Evolutionary conservation across 2,113 vertebrate species (phyloP), one percentile per base, ranked within the genome.

Genomic region (Nettapus auritus): DNA sequence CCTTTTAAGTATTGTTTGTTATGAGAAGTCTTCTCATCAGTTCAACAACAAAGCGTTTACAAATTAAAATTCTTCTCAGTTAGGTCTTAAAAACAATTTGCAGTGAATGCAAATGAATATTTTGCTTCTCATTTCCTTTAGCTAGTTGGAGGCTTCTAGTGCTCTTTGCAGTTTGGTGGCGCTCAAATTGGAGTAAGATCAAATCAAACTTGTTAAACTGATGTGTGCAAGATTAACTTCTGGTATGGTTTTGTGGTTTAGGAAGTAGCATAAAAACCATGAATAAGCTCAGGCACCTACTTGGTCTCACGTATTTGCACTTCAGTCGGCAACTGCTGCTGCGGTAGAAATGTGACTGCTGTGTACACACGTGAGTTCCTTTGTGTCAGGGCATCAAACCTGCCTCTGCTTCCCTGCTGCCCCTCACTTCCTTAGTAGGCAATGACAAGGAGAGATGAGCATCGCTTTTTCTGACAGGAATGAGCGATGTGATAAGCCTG

Each of bases 301-400:
- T 8, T 53, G 14, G 29, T 59, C n/a, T 40, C 42, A 34, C 5
- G 8, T 36, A 11, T 59, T 40, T 82, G 48, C 40, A 26, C 34
- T 63, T 57, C 29, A 57, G 53, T 28, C 52, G 64, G 33, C 28
- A 57, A 4, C 34, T 82, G 29, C 36, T 80, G 48, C 74, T 28
- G 21, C 46, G 25, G 18, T 17, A 63, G 42, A 46, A 33, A 19
- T 48, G 13, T 69, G 25, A 33, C 70, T 62, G 2, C 46, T 33
- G 1, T 6, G 3, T 46, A 3, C 36, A 13, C 9, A 1, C 0
- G 1, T 28, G 48, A 28, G 59, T 85, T 68, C 66, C 46, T 93
- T 76, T n/a, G 44, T 52, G 60, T 52, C 33, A 40, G 31, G 44
- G 34, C 19, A 66, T 29, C 1, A 0, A 88, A 66, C 29, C 31